Evolutionary conservation across 1,140 invertebrate species (phyloP), one percentile per base, ranked within the genome.

Genomic region (Scaptomyza pallida): DNA sequence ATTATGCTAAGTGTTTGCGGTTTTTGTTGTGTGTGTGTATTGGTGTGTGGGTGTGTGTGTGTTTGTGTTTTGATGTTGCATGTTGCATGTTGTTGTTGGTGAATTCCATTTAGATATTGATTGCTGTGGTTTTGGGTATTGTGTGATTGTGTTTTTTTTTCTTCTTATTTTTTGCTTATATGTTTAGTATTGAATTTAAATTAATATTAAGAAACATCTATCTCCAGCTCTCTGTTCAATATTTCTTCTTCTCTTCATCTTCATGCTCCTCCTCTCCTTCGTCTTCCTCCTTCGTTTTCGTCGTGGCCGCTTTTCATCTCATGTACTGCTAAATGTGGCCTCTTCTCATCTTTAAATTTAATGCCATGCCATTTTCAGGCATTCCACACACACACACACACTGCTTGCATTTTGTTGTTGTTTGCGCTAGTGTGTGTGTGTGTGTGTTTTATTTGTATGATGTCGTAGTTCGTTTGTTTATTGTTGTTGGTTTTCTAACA

Each of bases 161-260:
- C 21, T 56, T 61, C 23, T 30, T 21, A 52, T 30, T 21, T 60
- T 65, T 55, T 9, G 26, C 79, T 86, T 85, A 86, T 61, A 80
- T 51, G 57, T 80, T 86, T 81, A 86, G 72, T 77, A 85, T 85
- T 86, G 80, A 80, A 77, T 86, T 81, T 76, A 68, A 86, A 80
- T 77, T 85, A 86, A 81, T 81, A 81, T 80, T 80, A 79, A 80
- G 80, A 86, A 83, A 80, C 80, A 73, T 79, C 76, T 54, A 76
- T 51, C 41, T 73, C 48, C 55, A 26, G 50, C 16, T 10, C 16
- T 12, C 16, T 17, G 9, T 33, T 19, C 10, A 10, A 12, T 23
- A 4, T 17, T 41, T 37, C 61, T 33, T 33, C 21, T 44, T 12
- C 15, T 16, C 61, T 33, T 33, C 21, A 35, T 12, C 15, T 16